A percentile compares a stretch with the other conserved stretches of the same genome.
Evolutionary conservation across 1,140 invertebrate species (phyloP).

Genomic region (Bombus cullumanus): DNA sequence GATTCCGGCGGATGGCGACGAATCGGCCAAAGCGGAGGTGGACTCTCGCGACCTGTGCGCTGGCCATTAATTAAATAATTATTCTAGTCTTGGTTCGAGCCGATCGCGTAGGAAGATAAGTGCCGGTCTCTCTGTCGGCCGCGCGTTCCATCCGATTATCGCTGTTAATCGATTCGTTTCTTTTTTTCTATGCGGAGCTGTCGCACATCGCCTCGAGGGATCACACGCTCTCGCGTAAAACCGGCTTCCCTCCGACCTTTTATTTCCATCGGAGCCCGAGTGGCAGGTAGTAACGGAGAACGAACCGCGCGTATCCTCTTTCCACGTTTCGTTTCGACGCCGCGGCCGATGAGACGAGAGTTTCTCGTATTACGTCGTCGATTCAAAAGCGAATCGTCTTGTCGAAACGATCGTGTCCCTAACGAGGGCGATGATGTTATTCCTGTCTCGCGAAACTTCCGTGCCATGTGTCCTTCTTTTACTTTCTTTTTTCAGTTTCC

Average conservation of each 20-base stretch:
- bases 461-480: neutral
- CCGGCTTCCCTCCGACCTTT: neutral
- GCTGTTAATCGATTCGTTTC: slow-evolving; percentile 66
- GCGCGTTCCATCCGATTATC: slow-evolving; percentile 65
- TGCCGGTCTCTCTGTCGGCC: slow-evolving; percentile 68
- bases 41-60: slow-evolving; percentile 51
- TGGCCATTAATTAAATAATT: slow-evolving; percentile 81
- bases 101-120: slow-evolving; percentile 78
- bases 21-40: slow-evolving; percentile 71
- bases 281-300: neutral
- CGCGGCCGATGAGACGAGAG: neutral
- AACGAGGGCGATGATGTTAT: too few species aligned
- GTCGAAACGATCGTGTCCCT: neutral
- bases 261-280: neutral
- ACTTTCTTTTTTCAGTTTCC: slow-evolving; percentile 32
- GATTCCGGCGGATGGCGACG: slow-evolving; percentile 64
- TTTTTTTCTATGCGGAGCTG: slow-evolving; percentile 19
- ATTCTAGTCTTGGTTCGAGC: slow-evolving; percentile 73
- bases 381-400: neutral
- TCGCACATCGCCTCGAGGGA: slow-evolving; percentile 4
- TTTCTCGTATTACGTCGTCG: neutral
- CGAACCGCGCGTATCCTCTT: neutral
- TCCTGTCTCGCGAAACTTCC: neutral
- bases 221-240: neutral
- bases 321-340: neutral